Conservation (phyloP, 2,113 vertebrate genomes). For the Psettodes erumei region DNA sequence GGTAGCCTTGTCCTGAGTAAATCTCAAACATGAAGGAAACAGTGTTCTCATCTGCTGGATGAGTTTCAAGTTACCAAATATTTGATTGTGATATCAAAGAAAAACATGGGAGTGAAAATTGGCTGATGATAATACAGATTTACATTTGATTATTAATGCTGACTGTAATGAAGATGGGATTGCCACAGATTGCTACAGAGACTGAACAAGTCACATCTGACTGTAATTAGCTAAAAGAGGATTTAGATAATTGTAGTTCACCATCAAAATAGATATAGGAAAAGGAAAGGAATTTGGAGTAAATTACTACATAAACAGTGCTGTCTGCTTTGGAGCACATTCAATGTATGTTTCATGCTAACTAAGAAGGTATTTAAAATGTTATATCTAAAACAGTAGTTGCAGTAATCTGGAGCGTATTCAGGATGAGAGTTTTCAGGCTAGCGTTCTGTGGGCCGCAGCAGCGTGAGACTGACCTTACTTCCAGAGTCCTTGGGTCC, state of each 20-base stretch:
- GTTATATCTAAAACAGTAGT: conserved; percentile 61
- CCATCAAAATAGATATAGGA: conserved; percentile 21
- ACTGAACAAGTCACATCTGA: conserved; percentile 52
- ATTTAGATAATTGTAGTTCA: conserved; percentile 32
- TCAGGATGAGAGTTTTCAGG: conserved; percentile 74
- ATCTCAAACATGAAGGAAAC: conserved; percentile 6
- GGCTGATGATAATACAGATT: conserved; percentile 21
- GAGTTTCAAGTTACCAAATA: conserved; percentile 13
- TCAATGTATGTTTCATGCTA: conserved; percentile 47
- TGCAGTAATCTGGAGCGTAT: conserved; percentile 76
- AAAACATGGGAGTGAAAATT: conserved; percentile 45
- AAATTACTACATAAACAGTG: conserved; percentile 24
- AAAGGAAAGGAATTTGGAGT: not conserved
- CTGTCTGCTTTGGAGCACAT: conserved; percentile 26
- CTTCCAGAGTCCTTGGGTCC: conserved; percentile 99
- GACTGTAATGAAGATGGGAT: conserved; percentile 57
- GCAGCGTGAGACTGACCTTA: conserved; percentile 97
- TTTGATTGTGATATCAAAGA: conserved; percentile 38
- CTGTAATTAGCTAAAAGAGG: conserved; percentile 19
- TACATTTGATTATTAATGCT: not conserved
- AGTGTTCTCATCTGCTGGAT: conserved; percentile 20
- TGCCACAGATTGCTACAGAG: conserved; percentile 74
- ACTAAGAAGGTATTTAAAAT: conserved; percentile 20
- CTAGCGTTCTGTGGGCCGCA: conserved; percentile 75
- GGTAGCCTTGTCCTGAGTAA: not conserved